Base-by-base conservation (phyloP, 2,113 vertebrate genomes). In the Strix aluco region DNA sequence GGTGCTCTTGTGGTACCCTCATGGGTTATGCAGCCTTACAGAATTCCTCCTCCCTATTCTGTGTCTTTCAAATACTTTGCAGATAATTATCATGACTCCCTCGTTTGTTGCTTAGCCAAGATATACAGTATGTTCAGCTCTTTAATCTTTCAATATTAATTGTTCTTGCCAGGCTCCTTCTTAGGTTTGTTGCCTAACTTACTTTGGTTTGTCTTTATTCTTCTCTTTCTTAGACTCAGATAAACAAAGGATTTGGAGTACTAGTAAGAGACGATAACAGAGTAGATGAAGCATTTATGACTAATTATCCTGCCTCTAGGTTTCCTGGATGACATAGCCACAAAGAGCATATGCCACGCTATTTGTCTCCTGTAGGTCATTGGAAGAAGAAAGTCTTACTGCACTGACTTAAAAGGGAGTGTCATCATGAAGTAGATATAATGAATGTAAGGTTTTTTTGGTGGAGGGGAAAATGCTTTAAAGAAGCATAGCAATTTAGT, bases 51-150 rank as follows among this genome's bases (percentile, higher is more conserved):
- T 93, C 36, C 9, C 3, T 78, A 0, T 62, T 67, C 21, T 74
- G 11, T 93, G 75, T 88, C 88, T 75, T 96, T 96, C 52, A 86
- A 26, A 74, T 84, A 55, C 30, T 81, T 80, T 57, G 14, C 61
- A 74, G 88, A 83, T 85, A 69, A 86, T 94, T 83, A 66, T 77
- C 69, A 17, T 47, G 65, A 67, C 44, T 94, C 77, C 63, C 55
- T 90, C 55, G 44, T 81, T 61, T 88, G 62, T 84, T 71, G 21
- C 34, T 90, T 87, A 81, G 65, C 34, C 44, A 52, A 82, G 78
- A 86, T 82, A 73, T 0, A 54, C 47, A 61, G 17, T 61, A 4
- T 34, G 17, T 75, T 84, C 42, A 55, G 47, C 47, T 92, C 80
- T 86, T 89, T 40, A 75, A 38, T 91, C 65, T 84, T 72, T n/a